Conservation (phyloP, 2,113 vertebrate species). For the Oophaga pumilio region DNA sequence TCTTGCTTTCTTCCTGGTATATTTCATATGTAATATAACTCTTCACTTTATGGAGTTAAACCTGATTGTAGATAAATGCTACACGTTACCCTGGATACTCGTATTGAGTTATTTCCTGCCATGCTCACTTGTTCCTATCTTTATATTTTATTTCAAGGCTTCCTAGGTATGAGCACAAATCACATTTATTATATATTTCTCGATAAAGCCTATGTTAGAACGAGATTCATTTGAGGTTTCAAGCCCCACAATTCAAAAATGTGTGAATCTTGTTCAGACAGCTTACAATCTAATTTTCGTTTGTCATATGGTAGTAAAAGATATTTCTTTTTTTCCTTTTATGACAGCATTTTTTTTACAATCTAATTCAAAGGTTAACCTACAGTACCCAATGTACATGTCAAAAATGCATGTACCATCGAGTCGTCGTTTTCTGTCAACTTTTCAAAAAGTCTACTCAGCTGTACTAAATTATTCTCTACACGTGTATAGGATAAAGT, state of each 20-base stretch:
- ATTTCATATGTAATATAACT: constrained; percentile 28
- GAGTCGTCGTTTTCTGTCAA: neutral
- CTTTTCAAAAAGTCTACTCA: neutral
- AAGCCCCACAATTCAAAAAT: neutral
- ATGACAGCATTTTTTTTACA: neutral
- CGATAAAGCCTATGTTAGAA: neutral
- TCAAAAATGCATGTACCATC: neutral
- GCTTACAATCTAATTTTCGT: neutral
- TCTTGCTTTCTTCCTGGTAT: neutral
- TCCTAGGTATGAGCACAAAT: constrained; percentile 29
- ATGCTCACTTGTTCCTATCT: constrained; percentile 39
- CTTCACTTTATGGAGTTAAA: constrained; percentile 49
- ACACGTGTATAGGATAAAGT: no score
- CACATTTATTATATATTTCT: constrained; percentile 20
- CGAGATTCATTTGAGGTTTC: constrained; percentile 5
- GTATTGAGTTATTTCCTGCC: constrained; percentile 38
- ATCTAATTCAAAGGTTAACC: neutral
- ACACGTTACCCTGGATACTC: constrained; percentile 46
- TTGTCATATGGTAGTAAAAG: neutral
- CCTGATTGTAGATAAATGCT: constrained; percentile 37
- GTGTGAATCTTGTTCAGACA: neutral
- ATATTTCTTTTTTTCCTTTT: no score
- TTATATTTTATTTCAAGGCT: constrained; percentile 50
- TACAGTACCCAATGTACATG: neutral
- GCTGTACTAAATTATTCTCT: neutral